Evolutionary conservation across 2,888 invertebrate genomes (phyloP), one percentile per base, ranked within the genome.

Genomic region (Pollenia griseotomentosa): DNA sequence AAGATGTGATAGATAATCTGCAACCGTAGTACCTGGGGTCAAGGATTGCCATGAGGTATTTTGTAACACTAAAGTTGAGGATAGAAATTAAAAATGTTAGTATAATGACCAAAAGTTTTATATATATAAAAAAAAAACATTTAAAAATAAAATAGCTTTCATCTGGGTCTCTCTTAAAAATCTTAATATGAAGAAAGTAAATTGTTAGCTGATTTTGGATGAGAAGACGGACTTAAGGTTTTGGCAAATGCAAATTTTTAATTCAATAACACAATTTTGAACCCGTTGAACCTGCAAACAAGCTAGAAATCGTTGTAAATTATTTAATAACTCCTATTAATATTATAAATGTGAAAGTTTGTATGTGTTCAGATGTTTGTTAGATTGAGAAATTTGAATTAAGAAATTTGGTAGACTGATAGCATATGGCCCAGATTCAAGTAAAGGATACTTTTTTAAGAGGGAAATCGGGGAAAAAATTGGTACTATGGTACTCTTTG

Each of bases 1-100:
- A 88, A 97, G 93, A 86, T 97, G 97, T 10, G 97, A 97, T 84
- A 97, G 94, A 93, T 97, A 97, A 93, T 97, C 97, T 11, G 97
- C 97, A 10, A 97, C 97, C 0, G 97, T 96, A 0, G 97, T 96
- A 77, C 97, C 97, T 42, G 95, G 95, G n/a, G 95, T 94, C 14
- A 95, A 88, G 33, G 93, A 92, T 88, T 93, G 94, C 93, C 93
- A 93, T 77, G 93, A 93, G 88, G 93, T 91, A 90, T 93, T 93
- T 89, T 93, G 93, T 83, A 93, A 91, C 79, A 93, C 93, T 93
- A 87, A 16, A 42, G 65, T 74, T 40, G 23, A 11, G 42, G 46
- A 12, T 14, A 77, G 51, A 63, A 66, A 70, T 6, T 6, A 66
- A 83, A 75, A 53, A 63, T 66, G 9, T 86, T 65, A 83, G 8